Percentiles rank a stretch among this genome's conserved stretches.
These are phyloP conservation scores for Matsumyia berberina DNA, from an alignment of 2,888 invertebrate species.

Conservation along the genomic window DNA sequence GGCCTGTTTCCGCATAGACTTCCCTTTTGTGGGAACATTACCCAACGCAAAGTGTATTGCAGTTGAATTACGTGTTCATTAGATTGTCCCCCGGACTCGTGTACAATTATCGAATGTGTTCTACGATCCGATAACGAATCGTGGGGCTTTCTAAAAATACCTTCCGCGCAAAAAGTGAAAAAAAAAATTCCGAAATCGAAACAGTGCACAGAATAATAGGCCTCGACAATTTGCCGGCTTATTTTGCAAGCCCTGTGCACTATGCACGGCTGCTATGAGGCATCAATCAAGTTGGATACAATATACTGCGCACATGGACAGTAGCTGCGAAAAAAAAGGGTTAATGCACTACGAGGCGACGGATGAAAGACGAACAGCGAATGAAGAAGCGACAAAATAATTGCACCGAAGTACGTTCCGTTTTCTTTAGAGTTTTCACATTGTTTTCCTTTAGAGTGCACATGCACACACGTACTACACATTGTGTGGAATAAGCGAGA, in stretches of 20 bases:
- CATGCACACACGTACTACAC: slow-evolving; percentile 52
- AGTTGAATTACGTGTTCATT: slow-evolving; percentile 30
- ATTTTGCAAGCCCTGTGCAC: slow-evolving; percentile 48
- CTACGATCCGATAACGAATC: slow-evolving; percentile 29
- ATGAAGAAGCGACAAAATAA: slow-evolving; percentile 64
- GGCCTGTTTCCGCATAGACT: not conserved
- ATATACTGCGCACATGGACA: slow-evolving; percentile 38
- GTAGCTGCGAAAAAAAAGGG: slow-evolving; percentile 60
- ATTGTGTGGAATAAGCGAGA: slow-evolving; percentile 19
- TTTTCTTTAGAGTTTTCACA: slow-evolving; percentile 53
- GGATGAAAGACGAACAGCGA: not conserved
- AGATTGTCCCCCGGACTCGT: not conserved
- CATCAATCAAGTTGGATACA: slow-evolving; percentile 67
- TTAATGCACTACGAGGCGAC: slow-evolving; percentile 49
- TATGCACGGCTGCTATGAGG: slow-evolving; percentile 67
- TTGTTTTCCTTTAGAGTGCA: slow-evolving; percentile 38
- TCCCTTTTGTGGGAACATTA: slow-evolving; percentile 16
- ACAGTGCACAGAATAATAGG: slow-evolving; percentile 32
- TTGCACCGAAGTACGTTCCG: slow-evolving; percentile 56
- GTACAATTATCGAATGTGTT: slow-evolving; percentile 11
- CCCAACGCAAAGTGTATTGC: slow-evolving; percentile 21
- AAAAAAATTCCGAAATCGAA: not conserved
- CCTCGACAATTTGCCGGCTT: slow-evolving; percentile 55
- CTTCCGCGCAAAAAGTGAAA: not conserved
- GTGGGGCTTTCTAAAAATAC: slow-evolving; percentile 36